These are phyloP conservation scores for Actinernus sp. DNA, from an alignment of 92 coral and sea anemone genomes.

Conservation along the genomic window DNA sequence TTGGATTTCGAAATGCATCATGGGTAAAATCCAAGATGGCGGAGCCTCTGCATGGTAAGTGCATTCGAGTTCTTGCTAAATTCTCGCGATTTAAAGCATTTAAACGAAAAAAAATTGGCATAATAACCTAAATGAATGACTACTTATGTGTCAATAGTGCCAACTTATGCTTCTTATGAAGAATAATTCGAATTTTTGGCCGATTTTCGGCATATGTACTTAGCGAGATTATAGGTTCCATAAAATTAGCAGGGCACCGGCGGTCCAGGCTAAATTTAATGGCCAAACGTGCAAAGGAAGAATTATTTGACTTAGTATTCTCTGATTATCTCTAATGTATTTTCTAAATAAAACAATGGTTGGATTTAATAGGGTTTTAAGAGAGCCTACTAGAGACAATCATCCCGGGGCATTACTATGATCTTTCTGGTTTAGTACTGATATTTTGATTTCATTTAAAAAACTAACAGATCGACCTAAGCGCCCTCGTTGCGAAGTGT, in stretches of 20 bases:
- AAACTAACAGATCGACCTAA: slow-evolving; percentile 10
- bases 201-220: not conserved
- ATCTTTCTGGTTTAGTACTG: too few relatives aligned
- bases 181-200: not conserved
- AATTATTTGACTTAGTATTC: not conserved
- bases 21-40: slow-evolving; percentile 29
- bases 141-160: not conserved
- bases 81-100: not conserved
- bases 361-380: too few relatives aligned
- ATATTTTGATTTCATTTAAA: too few relatives aligned
- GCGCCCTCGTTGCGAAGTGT: slow-evolving; percentile 24
- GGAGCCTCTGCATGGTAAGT: slow-evolving; percentile 28
- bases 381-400: too few relatives aligned
- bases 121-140: not conserved
- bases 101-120: slow-evolving; percentile 2
- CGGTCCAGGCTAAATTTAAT: not conserved
- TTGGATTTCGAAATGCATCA: slow-evolving; percentile 26
- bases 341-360: too few relatives aligned
- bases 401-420: too few relatives aligned
- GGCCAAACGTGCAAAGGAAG: not conserved
- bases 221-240: not conserved
- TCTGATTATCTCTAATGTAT: too few relatives aligned
- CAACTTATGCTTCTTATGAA: not conserved
- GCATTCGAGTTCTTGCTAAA: slow-evolving; percentile 6
- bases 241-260: not conserved